Evolutionary conservation across 2,888 invertebrate genomes (phyloP), one percentile per base, ranked within the genome.

Genomic region (Seira ritae): DNA sequence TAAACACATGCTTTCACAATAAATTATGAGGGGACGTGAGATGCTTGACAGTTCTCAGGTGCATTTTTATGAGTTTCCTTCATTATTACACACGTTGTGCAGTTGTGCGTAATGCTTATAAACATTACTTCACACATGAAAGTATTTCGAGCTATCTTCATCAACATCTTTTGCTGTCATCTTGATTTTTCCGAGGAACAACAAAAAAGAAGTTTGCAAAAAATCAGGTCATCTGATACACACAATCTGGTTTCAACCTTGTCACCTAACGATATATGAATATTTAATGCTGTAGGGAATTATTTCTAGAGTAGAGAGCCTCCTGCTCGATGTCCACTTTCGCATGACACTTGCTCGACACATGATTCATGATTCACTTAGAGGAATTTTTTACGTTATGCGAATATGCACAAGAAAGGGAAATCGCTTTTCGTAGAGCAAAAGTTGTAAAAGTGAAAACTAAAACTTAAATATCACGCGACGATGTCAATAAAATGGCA

Each of bases 11-110:
- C 50, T 55, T 76, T 24, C 31, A 24, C 24, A 17, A 76, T 76
- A 76, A 76, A 76, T 76, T 76, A 60, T 46, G 12, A 68, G 67
- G 76, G 60, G 55, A 68, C 76, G 76, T 76, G 76, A 76, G 50
- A 31, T 68, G 76, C 68, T 76, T 76, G 76, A 76, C 76, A 76
- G 50, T 76, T 70, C 55, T 76, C 31, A 67, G 42, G 55, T 65
- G 19, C 19, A 17, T 60, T 60, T n/a, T n/a, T 60, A 17, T 60
- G 15, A 50, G 50, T 70, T 50, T 68, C 22, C 22, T 20, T 65
- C 8, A 65, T 65, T 12, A 42, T 24, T 67, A 10, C 10, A 24
- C 67, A 67, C 15, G 67, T 67, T 15, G 6, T 22, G 65, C n/a
- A n/a, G n/a, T n/a, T n/a, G n/a, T n/a, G n/a, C n/a, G n/a, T n/a